Conservation (phyloP, 2,113 vertebrate genomes). For the Brachyhypopomus occidentalis region DNA sequence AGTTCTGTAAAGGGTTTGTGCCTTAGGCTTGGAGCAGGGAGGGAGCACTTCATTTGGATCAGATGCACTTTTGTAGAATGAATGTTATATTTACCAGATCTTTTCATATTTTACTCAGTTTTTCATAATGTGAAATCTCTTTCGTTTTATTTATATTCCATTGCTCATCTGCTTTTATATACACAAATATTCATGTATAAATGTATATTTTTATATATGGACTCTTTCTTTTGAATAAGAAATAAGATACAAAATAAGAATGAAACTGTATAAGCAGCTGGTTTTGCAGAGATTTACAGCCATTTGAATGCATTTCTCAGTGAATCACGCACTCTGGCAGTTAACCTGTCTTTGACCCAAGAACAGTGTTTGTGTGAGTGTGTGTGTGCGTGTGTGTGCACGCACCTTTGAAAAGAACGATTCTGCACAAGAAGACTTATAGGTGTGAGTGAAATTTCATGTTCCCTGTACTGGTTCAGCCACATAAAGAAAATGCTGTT, state of each 20-base stretch:
- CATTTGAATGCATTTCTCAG: slow-evolving; percentile 69
- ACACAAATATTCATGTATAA: slow-evolving; percentile 87
- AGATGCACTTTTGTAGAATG: slow-evolving; percentile 91
- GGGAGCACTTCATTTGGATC: slow-evolving; percentile 72
- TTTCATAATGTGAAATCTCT: slow-evolving; percentile 76
- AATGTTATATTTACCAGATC: slow-evolving; percentile 76
- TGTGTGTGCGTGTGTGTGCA: not conserved
- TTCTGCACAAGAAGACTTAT: not conserved
- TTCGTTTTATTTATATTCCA: slow-evolving; percentile 87
- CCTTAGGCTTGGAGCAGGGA: slow-evolving; percentile 12
- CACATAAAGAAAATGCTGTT: not conserved
- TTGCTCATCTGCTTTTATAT: slow-evolving; percentile 75
- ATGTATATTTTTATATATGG: slow-evolving; percentile 88
- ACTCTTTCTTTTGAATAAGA: slow-evolving; percentile 69
- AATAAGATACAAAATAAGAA: slow-evolving; percentile 49
- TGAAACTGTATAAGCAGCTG: slow-evolving; percentile 82
- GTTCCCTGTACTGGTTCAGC: no score
- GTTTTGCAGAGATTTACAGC: slow-evolving; percentile 87
- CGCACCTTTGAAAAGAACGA: not conserved
- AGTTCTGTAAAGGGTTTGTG: slow-evolving; percentile 3
- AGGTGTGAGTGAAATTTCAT: not conserved
- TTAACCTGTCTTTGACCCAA: slow-evolving; percentile 57
- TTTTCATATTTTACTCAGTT: slow-evolving; percentile 51
- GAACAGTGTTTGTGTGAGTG: not conserved
- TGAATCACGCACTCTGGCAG: slow-evolving; percentile 69